Evolutionary conservation across 2,113 vertebrate genomes (phyloP), one percentile per base, ranked within the genome.

Genomic region (Camelus dromedarius): DNA sequence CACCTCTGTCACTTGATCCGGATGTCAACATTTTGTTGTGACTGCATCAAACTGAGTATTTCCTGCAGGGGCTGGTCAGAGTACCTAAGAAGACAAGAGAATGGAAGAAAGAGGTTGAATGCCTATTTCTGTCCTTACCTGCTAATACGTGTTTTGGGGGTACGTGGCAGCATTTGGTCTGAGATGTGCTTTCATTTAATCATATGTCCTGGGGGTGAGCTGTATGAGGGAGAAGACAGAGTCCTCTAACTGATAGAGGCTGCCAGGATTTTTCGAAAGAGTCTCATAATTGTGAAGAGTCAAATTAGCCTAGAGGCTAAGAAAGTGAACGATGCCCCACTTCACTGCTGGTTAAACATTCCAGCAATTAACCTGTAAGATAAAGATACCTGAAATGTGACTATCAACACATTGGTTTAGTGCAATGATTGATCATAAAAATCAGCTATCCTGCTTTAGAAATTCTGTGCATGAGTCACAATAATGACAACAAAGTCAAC

Each of bases 181-280:
- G 52, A 95, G 77, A 72, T 12, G 38, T 83, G 54, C 62, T 93
- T 81, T 67, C 46, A 70, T 52, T 84, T 84, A 81, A 85, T 52
- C 32, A 46, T 18, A 70, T 1, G 15, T 67, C 28, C 30, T 89
- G 6, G 28, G 70, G 48, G 79, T 26, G 8, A 77, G 50, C n/a
- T 76, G 48, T 30, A 1, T 35, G 2, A 30, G 32, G 28, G 56
- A 67, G 5, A 1, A 18, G 3, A 73, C 35, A 35, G 13, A 95
- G 35, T 69, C 5, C 7, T 76, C 20, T 89, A 84, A 56, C 32
- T 69, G 46, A 16, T 73, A 42, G 50, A 75, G 32, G 42, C 20
- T 91, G 58, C 32, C 20, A 62, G 35, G 76, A n/a, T 60, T 83
- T 76, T 66, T 73, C 3, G 86, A 83, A 82, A 66, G 28, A 82